phyloP scores from a whole-genome alignment of 2,888 invertebrate species.

The Xylota sylvarum region DNA sequence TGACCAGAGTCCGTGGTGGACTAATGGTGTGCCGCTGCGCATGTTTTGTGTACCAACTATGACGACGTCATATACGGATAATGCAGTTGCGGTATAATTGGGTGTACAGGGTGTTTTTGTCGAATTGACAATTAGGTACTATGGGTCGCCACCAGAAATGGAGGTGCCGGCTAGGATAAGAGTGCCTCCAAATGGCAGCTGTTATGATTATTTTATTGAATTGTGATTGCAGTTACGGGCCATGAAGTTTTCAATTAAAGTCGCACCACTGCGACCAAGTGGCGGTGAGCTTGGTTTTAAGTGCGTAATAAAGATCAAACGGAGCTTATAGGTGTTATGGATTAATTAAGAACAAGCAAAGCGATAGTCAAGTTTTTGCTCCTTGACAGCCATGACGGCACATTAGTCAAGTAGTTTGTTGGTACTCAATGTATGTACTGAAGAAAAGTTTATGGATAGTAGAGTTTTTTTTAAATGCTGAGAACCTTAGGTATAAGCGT shows the following conservation, averaged over 20 bases:
- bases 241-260: conserved; percentile 35
- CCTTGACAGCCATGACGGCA: not conserved
- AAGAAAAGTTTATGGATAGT: too few species aligned
- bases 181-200: conserved; percentile 25
- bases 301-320: conserved; percentile 29
- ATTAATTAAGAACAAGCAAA: conserved; percentile 13
- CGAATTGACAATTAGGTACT: conserved; percentile 32
- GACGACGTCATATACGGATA: conserved; percentile 33
- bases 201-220: conserved; percentile 33
- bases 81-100: conserved; percentile 32
- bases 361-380: not conserved
- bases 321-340: conserved; percentile 7
- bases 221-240: conserved; percentile 26
- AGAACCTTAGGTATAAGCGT: too few species aligned
- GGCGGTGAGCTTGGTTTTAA: not conserved
- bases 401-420: not conserved
- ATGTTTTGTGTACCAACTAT: not conserved
- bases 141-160: conserved; percentile 24
- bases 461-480: too few species aligned
- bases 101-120: conserved; percentile 27
- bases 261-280: conserved; percentile 19
- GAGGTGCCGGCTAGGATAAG: not conserved
- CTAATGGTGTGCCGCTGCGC: conserved; percentile 16
- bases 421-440: not conserved
- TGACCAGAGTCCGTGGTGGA: not conserved